Base-by-base conservation (phyloP, 1,140 invertebrate species). In the Aphelinus atriplicis region DNA sequence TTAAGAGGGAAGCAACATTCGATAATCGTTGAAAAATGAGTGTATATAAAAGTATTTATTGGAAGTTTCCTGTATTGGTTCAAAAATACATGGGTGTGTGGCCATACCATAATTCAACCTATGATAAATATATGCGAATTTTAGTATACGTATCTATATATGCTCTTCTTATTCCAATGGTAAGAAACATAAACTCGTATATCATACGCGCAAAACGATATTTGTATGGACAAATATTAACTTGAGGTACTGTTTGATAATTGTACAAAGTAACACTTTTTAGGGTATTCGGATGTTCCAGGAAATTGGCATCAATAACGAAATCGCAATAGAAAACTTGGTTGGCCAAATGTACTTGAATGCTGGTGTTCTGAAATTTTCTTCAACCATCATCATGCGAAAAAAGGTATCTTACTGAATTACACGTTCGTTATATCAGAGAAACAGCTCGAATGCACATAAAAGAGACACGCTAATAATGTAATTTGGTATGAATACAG, bases 301-400 rank as follows among this genome's bases (percentile, higher is more conserved):
- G 4, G 64, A 73, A 61, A 3, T 67, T 1, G 56, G 47, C 3
- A 47, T 53, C 3, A 1, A 46, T 10, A 46, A 2, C 0, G 55
- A 66, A 2, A 73, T 74, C 42, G 57, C 7, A 3, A 47, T 68
- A 26, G 72, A 74, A 48, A 74, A 68, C 57, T 26, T 56, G 3
- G n/a, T 74, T 47, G 42, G 50, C 7, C 1, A 55, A 43, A 45
- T 68, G 51, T 56, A 62, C n/a, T 1, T 63, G 0, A 9, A 63
- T 43, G 45, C n/a, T 0, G 45, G n/a, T 1, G 6, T 68, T 0
- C 48, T 57, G 6, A 74, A 74, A 62, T 74, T 66, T 10, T 47
- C 55, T 2, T 42, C 51, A n/a, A 51, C 50, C 0, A 50, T 65
- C 6, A 1, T 43, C 5, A 26, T 51, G 6, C 50, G n/a, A 51